Conservation (phyloP, 2,113 vertebrate species). For the Elgaria multicarinata region DNA sequence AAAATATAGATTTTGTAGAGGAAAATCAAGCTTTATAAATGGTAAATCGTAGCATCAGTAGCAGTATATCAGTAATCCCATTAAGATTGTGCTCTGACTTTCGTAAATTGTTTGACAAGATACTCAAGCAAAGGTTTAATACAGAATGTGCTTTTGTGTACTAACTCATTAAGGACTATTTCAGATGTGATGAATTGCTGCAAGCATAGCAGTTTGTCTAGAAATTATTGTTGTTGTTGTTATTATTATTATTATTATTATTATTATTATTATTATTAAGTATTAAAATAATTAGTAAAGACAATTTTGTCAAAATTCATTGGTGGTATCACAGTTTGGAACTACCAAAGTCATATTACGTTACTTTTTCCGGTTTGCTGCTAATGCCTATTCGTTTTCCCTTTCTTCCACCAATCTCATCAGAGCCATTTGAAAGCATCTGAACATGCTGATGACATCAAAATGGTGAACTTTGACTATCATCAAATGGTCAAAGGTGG, state of each 20-base stretch:
- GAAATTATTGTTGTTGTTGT: not conserved
- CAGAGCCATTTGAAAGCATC: conserved; percentile 98
- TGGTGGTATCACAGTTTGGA: not conserved
- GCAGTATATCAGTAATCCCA: not conserved
- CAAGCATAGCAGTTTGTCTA: not conserved
- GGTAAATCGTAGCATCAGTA: not conserved
- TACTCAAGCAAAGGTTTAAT: not conserved
- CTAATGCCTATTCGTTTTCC: conserved; percentile 17
- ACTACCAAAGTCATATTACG: not conserved
- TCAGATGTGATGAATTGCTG: not conserved
- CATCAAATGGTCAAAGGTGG: conserved; percentile 98
- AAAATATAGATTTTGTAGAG: not conserved
- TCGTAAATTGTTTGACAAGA: not conserved
- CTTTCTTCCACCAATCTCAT: conserved; percentile 63
- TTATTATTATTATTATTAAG: not conserved
- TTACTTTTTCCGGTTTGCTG: not conserved
- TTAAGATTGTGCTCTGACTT: not conserved
- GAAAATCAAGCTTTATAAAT: not conserved
- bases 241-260: no score
- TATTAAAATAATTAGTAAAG: not conserved
- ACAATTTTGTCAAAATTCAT: not conserved
- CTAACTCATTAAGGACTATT: not conserved
- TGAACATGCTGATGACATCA: conserved; percentile 86
- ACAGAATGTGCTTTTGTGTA: not conserved
- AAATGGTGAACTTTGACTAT: conserved; percentile 98